Conservation (phyloP, 1,140 invertebrate species). For the Drosophila parabipectinata region DNA sequence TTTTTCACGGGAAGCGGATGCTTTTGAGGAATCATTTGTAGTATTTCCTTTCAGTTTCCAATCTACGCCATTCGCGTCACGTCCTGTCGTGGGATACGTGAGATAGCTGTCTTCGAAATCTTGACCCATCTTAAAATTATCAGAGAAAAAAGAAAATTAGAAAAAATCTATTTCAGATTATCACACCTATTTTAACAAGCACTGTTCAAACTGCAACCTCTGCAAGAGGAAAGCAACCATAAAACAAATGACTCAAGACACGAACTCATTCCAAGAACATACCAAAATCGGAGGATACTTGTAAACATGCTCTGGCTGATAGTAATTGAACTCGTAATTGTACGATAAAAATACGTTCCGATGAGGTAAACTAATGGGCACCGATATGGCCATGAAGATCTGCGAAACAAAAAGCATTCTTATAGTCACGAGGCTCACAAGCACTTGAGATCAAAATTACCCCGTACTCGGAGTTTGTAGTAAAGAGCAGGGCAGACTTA, state of each 20-base stretch:
- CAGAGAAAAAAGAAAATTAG: not conserved
- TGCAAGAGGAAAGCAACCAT: not conserved
- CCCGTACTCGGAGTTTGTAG: slow-evolving; percentile 45
- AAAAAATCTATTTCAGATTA: not conserved
- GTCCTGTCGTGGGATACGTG: slow-evolving; percentile 58
- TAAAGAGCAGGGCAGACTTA: slow-evolving; percentile 9
- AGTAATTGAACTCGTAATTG: slow-evolving; percentile 90
- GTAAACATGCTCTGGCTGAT: slow-evolving; percentile 81
- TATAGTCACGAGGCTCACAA: not conserved
- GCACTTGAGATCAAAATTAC: slow-evolving; percentile 2
- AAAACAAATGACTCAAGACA: slow-evolving; percentile 18
- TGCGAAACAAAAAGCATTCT: slow-evolving; percentile 25
- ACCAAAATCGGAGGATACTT: slow-evolving; percentile 73
- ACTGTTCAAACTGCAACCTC: too few relatives aligned
- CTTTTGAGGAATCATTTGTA: not conserved
- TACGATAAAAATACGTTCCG: slow-evolving; percentile 90
- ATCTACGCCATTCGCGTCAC: slow-evolving; percentile 17
- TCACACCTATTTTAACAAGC: not conserved
- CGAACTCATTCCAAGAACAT: slow-evolving; percentile 13
- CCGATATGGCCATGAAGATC: slow-evolving; percentile 88
- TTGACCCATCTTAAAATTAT: slow-evolving; percentile 48
- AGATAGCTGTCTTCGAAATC: slow-evolving; percentile 58
- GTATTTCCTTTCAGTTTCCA: slow-evolving; percentile 6
- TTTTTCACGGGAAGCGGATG: slow-evolving; percentile 22
- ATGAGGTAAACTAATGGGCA: slow-evolving; percentile 88